These are phyloP conservation scores for Noctua pronuba DNA, from an alignment of 2,888 invertebrate genomes.

Conservation along the genomic window DNA sequence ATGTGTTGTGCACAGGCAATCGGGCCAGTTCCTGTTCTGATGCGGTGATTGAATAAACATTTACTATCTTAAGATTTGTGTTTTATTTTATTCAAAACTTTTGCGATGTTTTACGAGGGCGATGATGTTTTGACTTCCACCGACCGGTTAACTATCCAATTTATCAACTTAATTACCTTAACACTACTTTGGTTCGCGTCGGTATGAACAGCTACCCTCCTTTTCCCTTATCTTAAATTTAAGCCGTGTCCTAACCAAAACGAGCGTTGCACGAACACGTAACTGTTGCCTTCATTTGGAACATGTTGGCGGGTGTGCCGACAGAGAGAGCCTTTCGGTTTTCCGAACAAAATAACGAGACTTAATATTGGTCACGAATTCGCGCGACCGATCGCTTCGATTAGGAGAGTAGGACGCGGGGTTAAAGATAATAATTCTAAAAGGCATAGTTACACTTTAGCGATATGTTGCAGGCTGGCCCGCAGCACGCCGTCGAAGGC, in stretches of 20 bases:
- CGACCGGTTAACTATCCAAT: background rate
- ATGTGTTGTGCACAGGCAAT: too few species aligned
- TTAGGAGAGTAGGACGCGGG: background rate
- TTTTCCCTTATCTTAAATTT: background rate
- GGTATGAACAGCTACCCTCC: background rate
- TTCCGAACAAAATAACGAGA: background rate
- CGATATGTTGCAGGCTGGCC: conserved; percentile 78
- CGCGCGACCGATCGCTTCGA: background rate
- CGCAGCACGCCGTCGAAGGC: conserved; percentile 82
- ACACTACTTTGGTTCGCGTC: background rate
- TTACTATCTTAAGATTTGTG: background rate
- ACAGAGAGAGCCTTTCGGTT: background rate
- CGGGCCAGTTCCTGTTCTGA: too few species aligned
- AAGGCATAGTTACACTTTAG: conserved; percentile 75
- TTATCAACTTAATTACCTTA: background rate
- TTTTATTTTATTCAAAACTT: background rate
- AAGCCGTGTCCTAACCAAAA: background rate
- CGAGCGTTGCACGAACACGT: background rate
- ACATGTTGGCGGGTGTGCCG: background rate
- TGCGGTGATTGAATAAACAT: too few species aligned
- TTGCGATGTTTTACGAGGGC: background rate
- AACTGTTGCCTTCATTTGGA: background rate
- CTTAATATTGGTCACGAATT: background rate
- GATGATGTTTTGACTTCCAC: too few species aligned
- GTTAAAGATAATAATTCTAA: background rate